Evolutionary conservation across 2,113 vertebrate genomes (phyloP).

Genomic region (Callionymus lyra): DNA sequence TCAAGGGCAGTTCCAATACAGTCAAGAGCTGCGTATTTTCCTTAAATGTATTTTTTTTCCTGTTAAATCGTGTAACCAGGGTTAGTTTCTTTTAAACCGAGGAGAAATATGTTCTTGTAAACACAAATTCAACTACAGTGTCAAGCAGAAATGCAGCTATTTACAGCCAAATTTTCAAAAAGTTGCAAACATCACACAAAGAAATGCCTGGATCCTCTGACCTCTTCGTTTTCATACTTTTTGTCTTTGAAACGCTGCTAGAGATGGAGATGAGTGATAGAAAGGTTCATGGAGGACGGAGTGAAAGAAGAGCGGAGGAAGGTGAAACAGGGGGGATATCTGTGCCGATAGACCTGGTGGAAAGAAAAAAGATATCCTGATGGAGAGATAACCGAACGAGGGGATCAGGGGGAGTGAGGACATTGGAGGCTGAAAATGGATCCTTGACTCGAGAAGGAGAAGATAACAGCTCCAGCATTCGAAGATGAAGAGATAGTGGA

Average conservation of each 20-base stretch:
- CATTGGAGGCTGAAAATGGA: slow-evolving; percentile 46
- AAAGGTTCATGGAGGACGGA: slow-evolving; percentile 41
- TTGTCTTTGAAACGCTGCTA: slow-evolving; percentile 11
- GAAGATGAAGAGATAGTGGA: slow-evolving; percentile 38
- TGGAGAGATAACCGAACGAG: slow-evolving; percentile 51
- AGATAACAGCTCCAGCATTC: slow-evolving; percentile 30
- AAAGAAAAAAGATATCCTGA: slow-evolving; percentile 48
- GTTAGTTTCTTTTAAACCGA: too few species aligned
- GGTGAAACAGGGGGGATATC: slow-evolving; percentile 46
- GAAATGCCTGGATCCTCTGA: too few species aligned
- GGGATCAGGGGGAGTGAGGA: slow-evolving; percentile 32
- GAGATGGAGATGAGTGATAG: slow-evolving; percentile 43
- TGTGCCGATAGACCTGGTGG: slow-evolving; percentile 28
- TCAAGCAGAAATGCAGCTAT: too few species aligned
- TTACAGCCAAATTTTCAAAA: too few species aligned
- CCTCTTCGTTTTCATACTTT: background rate
- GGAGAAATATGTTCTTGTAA: too few species aligned
- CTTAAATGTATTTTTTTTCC: too few species aligned
- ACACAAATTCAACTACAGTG: too few species aligned
- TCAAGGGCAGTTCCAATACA: too few species aligned
- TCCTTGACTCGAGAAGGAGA: slow-evolving; percentile 23
- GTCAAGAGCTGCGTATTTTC: too few species aligned
- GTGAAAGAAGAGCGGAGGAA: slow-evolving; percentile 44
- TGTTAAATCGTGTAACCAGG: too few species aligned
- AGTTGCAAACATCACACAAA: too few species aligned